Conservation (phyloP, 2,888 invertebrate genomes). For the Clistopyga incitator region DNA sequence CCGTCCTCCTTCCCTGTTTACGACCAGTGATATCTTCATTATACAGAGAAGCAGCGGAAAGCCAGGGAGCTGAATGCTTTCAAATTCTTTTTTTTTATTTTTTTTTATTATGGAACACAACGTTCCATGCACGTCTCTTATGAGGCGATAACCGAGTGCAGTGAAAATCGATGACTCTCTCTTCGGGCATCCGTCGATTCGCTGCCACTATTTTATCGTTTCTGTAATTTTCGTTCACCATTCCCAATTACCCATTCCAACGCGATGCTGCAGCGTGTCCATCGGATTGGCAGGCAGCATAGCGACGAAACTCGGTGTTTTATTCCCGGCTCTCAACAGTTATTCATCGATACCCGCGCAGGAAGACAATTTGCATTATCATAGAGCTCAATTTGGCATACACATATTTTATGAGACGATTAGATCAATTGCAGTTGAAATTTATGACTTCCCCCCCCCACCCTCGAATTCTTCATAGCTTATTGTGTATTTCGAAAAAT, state of each 20-base stretch:
- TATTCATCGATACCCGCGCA: no score
- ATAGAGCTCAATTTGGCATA: no score
- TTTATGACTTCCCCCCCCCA: no score
- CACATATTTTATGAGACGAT: no score
- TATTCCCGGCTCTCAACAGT: background rate
- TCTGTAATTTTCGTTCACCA: background rate
- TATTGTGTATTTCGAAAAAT: no score
- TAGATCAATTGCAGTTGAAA: no score
- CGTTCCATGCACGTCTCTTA: slow-evolving; percentile 3
- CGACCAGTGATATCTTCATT: slow-evolving; percentile 34
- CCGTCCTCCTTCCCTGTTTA: slow-evolving; percentile 33
- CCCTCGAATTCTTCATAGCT: no score
- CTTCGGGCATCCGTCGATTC: background rate
- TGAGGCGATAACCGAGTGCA: slow-evolving; percentile 9
- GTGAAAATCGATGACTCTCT: slow-evolving; percentile 19
- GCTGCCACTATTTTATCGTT: background rate
- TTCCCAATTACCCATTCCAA: background rate
- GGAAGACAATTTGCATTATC: no score
- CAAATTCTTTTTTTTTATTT: no score
- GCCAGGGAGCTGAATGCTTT: background rate
- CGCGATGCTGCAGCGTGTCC: background rate
- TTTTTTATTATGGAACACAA: slow-evolving; percentile 12
- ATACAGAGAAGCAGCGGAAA: slow-evolving; percentile 19
- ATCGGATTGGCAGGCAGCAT: background rate
- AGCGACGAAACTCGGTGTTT: background rate